Evolutionary conservation across 1,140 invertebrate species (phyloP), one percentile per base, ranked within the genome.

Genomic region (Lasioglossum baleicum): DNA sequence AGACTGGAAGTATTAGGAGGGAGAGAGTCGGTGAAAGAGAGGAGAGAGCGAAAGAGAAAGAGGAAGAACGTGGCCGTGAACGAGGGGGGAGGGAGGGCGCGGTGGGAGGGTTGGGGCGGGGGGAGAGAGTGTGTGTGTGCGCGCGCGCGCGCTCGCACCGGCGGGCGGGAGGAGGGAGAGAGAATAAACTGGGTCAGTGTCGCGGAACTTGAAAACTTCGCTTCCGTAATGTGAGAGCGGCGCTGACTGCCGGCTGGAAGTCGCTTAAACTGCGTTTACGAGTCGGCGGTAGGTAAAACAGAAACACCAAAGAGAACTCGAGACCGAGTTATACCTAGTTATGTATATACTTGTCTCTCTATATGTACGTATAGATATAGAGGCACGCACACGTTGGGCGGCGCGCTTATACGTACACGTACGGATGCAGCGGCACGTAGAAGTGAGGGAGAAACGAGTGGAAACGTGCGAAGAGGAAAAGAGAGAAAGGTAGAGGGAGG

Each of bases 161-260:
- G 13, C 51, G 44, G 15, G 17, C 4, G 65, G 71, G 71, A 44
- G 40, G 68, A 26, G 53, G 58, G 75, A 75, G 65, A 80, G 87
- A 90, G 90, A 85, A 77, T 84, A 91, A 93, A 92, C 91, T 93
- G 91, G 92, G 92, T 93, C 92, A 93, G 91, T 92, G 92, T 93
- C 92, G 91, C 88, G 89, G 91, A 93, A 92, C 91, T 93, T 92
- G 92, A 92, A 93, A 93, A 93, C 90, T 92, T 92, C 86, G 90
- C 92, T 92, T 92, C 92, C 92, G 92, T 92, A 93, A 93, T 93
- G 91, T 88, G 91, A 92, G 85, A 86, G 85, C 73, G 81, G 87
- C 87, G 84, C 87, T 80, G 86, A 82, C 83, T 88, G 80, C 83
- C 79, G 82, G 74, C 83, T 86, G 84, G 81, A 90, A 89, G 87